Percentiles rank a stretch among this genome's conserved stretches.
phyloP scores from a whole-genome alignment of 2,113 vertebrate genomes.

The Prionailurus bengalensis region DNA sequence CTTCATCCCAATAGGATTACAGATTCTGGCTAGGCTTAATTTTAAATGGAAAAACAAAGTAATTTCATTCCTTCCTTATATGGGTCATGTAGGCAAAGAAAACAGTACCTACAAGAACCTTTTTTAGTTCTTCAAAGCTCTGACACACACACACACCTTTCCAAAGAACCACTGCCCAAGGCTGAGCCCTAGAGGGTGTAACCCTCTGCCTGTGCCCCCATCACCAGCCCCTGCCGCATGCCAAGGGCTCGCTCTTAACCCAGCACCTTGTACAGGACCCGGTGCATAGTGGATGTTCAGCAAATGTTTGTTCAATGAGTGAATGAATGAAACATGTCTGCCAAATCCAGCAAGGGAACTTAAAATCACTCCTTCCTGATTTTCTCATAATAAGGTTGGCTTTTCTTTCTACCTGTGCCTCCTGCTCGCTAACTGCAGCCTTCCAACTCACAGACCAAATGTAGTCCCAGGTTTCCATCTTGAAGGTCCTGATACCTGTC shows the following conservation, averaged over 20 bases:
- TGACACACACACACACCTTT: neutral
- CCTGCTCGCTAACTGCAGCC: neutral
- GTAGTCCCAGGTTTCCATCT: neutral
- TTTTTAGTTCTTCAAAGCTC: neutral
- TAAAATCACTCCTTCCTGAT: conserved; percentile 33
- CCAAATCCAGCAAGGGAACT: neutral
- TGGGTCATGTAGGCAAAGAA: conserved; percentile 9
- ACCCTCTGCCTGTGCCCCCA: neutral
- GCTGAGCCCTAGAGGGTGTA: neutral
- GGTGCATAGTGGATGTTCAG: neutral
- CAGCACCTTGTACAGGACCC: neutral
- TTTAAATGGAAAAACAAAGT: conserved; percentile 69
- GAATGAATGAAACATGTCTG: conserved; percentile 25
- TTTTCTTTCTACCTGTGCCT: conserved; percentile 2
- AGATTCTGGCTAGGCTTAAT: conserved; percentile 41
- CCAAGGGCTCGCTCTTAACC: neutral
- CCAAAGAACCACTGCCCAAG: neutral
- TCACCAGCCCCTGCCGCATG: neutral
- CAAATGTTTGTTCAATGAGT: neutral
- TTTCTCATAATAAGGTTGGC: neutral
- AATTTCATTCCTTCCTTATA: conserved; percentile 23
- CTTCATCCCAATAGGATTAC: neutral
- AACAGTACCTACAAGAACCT: neutral
- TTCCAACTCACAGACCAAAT: neutral
- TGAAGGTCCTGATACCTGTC: neutral